phyloP scores from a whole-genome alignment of 2,113 vertebrate genomes.

The Tyto alba region DNA sequence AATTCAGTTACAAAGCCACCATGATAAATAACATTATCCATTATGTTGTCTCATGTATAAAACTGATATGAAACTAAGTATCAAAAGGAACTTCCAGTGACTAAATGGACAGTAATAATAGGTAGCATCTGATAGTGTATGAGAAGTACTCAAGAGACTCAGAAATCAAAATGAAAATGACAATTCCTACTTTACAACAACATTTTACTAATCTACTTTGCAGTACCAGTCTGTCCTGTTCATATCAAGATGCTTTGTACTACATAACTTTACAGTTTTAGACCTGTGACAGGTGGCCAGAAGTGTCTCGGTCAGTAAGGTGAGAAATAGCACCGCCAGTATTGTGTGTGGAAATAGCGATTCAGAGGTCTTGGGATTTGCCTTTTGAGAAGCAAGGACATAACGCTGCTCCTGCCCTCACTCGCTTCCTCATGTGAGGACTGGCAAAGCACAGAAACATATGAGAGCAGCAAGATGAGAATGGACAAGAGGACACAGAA shows the following conservation, averaged over 20 bases:
- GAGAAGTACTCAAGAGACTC: neutral
- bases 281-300: neutral
- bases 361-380: conserved; percentile 4
- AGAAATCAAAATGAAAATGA: neutral
- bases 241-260: neutral
- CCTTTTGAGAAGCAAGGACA: conserved; percentile 32
- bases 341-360: neutral
- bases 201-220: neutral
- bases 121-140: neutral
- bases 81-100: neutral
- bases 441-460: conserved; percentile 54
- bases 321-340: conserved; percentile 9
- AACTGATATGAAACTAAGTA: neutral
- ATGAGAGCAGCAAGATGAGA: neutral
- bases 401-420: conserved; percentile 63
- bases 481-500: neutral
- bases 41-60: neutral
- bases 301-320: conserved; percentile 27
- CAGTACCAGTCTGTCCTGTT: neutral
- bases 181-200: accelerated
- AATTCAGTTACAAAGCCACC: neutral
- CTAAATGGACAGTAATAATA: neutral
- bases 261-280: neutral
- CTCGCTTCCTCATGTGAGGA: conserved; percentile 20
- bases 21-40: neutral